Percentiles rank a stretch among this genome's conserved stretches.
Evolutionary conservation across 2,797 vertebrate species (phyloP).

Genomic region (Sternarchorhynchus goeldii): DNA sequence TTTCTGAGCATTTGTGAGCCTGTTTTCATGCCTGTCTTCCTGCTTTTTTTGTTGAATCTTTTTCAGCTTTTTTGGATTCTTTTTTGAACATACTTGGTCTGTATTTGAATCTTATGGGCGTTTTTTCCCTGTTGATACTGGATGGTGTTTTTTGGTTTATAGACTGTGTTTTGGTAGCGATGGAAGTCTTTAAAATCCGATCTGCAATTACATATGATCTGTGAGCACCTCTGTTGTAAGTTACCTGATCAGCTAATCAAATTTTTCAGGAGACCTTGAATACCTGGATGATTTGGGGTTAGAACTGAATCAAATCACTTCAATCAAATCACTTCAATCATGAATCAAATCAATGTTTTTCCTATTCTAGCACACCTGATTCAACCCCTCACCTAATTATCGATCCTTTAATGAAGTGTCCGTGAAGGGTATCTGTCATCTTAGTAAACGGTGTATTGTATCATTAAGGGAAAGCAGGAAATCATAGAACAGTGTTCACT

Average conservation of each 20-base stretch:
- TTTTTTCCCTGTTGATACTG: neutral
- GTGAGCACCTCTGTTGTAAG: too few relatives aligned
- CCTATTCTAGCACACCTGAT: neutral
- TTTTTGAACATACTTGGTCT: too few relatives aligned
- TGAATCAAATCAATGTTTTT: constrained; percentile 17
- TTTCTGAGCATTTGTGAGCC: too few relatives aligned
- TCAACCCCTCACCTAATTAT: constrained; percentile 29
- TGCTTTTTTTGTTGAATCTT: too few relatives aligned
- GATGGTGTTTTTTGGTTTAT: neutral
- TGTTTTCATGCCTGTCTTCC: too few relatives aligned
- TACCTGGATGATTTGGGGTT: constrained; percentile 5
- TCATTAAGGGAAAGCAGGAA: too few relatives aligned
- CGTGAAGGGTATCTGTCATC: too few relatives aligned
- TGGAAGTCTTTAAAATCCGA: neutral
- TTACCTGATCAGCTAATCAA: neutral
- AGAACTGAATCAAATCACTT: constrained; percentile 12
- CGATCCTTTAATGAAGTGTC: neutral
- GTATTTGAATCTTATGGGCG: too few relatives aligned
- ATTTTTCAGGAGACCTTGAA: neutral
- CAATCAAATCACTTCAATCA: constrained; percentile 15
- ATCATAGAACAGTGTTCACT: too few relatives aligned
- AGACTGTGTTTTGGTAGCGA: neutral
- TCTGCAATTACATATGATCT: too few relatives aligned
- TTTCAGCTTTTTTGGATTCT: too few relatives aligned
- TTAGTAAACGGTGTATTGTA: too few relatives aligned